Evolutionary conservation across 2,797 vertebrate species (phyloP), one percentile per base, ranked within the genome.

Genomic region (Smutsia temminckii): DNA sequence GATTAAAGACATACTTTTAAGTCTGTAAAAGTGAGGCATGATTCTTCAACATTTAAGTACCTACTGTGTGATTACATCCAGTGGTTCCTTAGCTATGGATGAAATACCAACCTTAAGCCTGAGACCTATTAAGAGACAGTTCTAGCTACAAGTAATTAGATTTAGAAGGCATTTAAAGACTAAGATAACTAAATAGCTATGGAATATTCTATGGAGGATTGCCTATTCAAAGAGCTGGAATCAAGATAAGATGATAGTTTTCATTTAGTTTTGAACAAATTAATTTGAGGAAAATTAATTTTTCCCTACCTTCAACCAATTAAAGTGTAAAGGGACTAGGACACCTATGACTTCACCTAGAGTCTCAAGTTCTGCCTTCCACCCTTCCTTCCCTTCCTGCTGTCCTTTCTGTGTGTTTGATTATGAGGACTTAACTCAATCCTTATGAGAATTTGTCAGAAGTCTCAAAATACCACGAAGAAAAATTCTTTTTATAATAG

Each of bases 381-480:
- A 46, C 10, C 10, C 46, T 46, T 46, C 11, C 46, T 46, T 46
- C 46, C 11, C 46, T 46, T 46, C 11, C 46, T 46, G 10, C 46
- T 10, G 2, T 11, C 46, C 46, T 46, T 97, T 89, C 89, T 80
- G 17, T 91, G 85, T 84, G 59, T 87, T 95, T 97, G 87, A 97
- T 98, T 97, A 77, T 92, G 85, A 95, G 87, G 81, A 95, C 95
- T 97, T 92, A 79, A 85, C 49, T 78, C 97, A 98, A 97, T 98
- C 94, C 97, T 96, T 85, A 53, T 0, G 89, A 97, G 96, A 97
- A 95, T 96, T 97, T 96, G 89, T 97, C 93, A 97, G 89, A 98
- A 80, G 80, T 98, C 91, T 94, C 96, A 93, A 96, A 96, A 77
- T 0, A 3, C 63, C 61, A 77, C 61, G 85, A 12, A 12, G 46